Evolutionary conservation across 2,113 vertebrate species (phyloP).

Genomic region (Rhea pennata): DNA sequence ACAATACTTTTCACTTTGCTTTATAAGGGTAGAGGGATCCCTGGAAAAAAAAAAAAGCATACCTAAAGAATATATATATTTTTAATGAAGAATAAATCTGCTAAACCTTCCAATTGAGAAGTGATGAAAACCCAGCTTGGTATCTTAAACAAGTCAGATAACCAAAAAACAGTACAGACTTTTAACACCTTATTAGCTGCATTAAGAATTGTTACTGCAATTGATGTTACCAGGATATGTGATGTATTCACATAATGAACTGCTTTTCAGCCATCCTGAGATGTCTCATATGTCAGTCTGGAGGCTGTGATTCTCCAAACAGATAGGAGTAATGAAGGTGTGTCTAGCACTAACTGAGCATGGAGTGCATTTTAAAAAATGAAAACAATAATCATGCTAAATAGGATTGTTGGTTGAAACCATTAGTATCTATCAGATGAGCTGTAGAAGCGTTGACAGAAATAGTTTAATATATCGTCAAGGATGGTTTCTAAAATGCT

Average conservation of each 20-base stretch:
- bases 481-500: conserved; percentile 32
- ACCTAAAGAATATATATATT: conserved; percentile 53
- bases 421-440: conserved; percentile 70
- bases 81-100: conserved; percentile 71
- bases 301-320: conserved; percentile 51
- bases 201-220: conserved; percentile 70
- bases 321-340: conserved; percentile 74
- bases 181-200: conserved; percentile 66
- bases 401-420: conserved; percentile 64
- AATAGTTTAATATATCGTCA: conserved; percentile 62
- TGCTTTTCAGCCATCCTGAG: conserved; percentile 64
- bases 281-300: conserved; percentile 72
- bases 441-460: conserved; percentile 57
- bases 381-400: conserved; percentile 73
- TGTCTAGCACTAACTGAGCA: conserved; percentile 69
- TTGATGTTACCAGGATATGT: conserved; percentile 62
- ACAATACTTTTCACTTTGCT: conserved; percentile 37
- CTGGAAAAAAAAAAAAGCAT: not conserved
- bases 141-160: conserved; percentile 72
- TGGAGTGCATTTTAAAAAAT: conserved; percentile 71
- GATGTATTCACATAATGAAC: conserved; percentile 64
- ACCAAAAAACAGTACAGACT: conserved; percentile 46
- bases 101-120: conserved; percentile 45
- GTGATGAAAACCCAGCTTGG: conserved; percentile 55
- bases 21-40: conserved; percentile 19